A percentile compares a stretch with the other conserved stretches of the same genome.
phyloP scores from a whole-genome alignment of 2,888 invertebrate species.

The Heliconius aoede region DNA sequence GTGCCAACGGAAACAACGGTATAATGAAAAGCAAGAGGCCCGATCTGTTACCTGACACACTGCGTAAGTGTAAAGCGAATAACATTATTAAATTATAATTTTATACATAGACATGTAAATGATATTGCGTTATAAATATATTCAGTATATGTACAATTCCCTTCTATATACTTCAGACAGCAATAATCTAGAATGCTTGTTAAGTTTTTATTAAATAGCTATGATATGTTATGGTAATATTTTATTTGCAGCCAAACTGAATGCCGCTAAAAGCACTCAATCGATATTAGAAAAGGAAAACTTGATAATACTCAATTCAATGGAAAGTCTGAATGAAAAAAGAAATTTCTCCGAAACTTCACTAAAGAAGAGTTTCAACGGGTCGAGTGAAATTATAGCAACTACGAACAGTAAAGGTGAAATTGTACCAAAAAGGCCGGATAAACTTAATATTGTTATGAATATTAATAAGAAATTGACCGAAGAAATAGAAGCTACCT shows the following conservation, averaged over 20 bases:
- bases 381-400: conserved; percentile 75
- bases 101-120: background rate
- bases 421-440: conserved; percentile 76
- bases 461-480: conserved; percentile 81
- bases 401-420: conserved; percentile 81
- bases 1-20: conserved; percentile 73
- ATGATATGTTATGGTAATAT: background rate
- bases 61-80: conserved; percentile 66
- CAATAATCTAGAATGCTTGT: background rate
- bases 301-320: conserved; percentile 70
- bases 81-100: background rate
- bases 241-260: conserved; percentile 69
- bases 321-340: conserved; percentile 74
- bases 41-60: conserved; percentile 85
- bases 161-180: too few relatives aligned
- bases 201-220: background rate
- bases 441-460: conserved; percentile 75
- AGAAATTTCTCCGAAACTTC: conserved; percentile 71
- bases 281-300: conserved; percentile 79
- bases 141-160: too few relatives aligned
- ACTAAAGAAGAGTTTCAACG: conserved; percentile 71
- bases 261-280: conserved; percentile 75
- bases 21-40: conserved; percentile 83
- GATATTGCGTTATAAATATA: background rate
- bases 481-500: conserved; percentile 77